Base-by-base conservation (phyloP, 2,113 vertebrate genomes). In the Otis tarda region DNA sequence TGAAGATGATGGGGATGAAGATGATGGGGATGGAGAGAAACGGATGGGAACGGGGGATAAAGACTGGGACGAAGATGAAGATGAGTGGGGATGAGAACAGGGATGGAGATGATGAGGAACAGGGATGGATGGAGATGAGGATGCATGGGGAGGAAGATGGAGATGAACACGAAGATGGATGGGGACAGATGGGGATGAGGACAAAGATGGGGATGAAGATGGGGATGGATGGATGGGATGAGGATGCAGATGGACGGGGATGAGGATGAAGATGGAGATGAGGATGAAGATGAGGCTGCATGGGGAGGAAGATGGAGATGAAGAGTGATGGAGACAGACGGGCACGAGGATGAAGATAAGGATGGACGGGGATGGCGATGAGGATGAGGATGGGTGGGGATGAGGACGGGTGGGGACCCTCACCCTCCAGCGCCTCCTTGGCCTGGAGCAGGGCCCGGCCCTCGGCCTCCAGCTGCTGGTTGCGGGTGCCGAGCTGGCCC, bases 381-480 rank as follows among this genome's bases (percentile, higher is more conserved):
- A 24, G 6, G 30, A 59, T 17, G 10, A 12, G 2, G 23, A 30
- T 20, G 55, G 14, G 28, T 2, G 27, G 5, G 8, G 13, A 33
- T 7, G 23, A 12, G 4, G 24, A 33, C 3, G 6, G 25, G 14
- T 35, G 56, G 56, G 31, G 18, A 19, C 35, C 5, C 89, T 89
- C 97, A 97, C 99, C 99, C 27, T 98, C 97, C 86, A 98, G 93
- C 1, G 95, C 93, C 92, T 99, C 99, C 87, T 97, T 98, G 96
- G 98, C 98, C 68, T 98, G 95, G 28, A 97, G 90, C n/a, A 99
- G 96, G 75, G 61, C 97, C 89, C 97, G 98, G 74, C 95, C 98
- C 6, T 99, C 98, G 0, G 97, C 86, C 69, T 99, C 98, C 89
- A 99, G 97, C 92, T 99, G 99, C 92, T 98, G 98, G 70, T 96